phyloP scores from a whole-genome alignment of 1,140 invertebrate genomes.

The Sitobion miscanthi region DNA sequence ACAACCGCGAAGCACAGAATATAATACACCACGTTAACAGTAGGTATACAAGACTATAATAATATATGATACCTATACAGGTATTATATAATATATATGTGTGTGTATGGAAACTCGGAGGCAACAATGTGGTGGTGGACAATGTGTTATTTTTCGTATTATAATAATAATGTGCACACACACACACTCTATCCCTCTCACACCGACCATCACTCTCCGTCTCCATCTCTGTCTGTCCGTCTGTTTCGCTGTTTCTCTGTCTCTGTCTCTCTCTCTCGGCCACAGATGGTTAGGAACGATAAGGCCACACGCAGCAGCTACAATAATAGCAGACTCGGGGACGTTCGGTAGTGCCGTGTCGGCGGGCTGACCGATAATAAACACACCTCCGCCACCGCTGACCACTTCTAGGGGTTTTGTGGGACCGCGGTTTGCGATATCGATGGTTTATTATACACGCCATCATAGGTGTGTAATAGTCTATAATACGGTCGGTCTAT shows the following conservation, averaged over 20 bases:
- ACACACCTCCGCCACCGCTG: not conserved
- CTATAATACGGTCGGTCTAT: too few relatives aligned
- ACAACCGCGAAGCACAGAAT: not conserved
- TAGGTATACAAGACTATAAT: not conserved
- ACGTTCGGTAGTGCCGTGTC: not conserved
- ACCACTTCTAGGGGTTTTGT: not conserved
- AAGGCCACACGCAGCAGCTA: not conserved
- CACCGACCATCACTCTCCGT: too few relatives aligned
- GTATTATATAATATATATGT: too few relatives aligned
- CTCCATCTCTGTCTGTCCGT: too few relatives aligned
- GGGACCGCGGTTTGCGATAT: too few relatives aligned
- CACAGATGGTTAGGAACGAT: not conserved
- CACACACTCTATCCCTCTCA: too few relatives aligned
- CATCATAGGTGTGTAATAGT: too few relatives aligned
- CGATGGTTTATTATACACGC: too few relatives aligned
- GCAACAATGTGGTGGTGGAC: not conserved
- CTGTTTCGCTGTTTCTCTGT: too few relatives aligned
- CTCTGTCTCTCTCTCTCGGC: not conserved
- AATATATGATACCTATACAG: not conserved
- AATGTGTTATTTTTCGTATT: slow-evolving; percentile 23
- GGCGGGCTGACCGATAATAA: not conserved
- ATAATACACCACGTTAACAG: not conserved
- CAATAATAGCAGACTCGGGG: not conserved
- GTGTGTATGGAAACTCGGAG: not conserved
- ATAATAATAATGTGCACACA: not conserved